These are phyloP conservation scores for Euspilapteryx auroguttella DNA, from an alignment of 2,888 invertebrate species.

Conservation along the genomic window DNA sequence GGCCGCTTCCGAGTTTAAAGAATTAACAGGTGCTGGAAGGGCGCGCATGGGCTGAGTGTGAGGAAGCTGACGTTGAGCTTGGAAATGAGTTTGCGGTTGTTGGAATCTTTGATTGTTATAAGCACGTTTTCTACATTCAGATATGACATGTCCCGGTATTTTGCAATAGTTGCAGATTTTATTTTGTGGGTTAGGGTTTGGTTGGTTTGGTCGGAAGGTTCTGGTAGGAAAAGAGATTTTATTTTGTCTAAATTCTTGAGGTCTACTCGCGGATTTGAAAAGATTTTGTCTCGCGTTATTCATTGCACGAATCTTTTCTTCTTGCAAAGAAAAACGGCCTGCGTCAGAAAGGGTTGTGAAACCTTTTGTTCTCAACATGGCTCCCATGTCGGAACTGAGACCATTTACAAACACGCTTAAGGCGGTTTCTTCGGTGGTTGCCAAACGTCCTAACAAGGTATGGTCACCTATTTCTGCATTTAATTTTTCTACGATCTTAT, in stretches of 20 bases:
- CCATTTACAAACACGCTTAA: conserved; percentile 1
- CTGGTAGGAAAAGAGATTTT: not conserved
- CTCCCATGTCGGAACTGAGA: not conserved
- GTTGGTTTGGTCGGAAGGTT: not conserved
- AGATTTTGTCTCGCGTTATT: not conserved
- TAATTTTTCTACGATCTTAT: conserved; percentile 6
- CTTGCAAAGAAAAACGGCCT: conserved; percentile 1
- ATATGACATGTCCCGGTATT: conserved; percentile 7
- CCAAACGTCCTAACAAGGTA: not conserved
- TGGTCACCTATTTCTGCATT: not conserved
- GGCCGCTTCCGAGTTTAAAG: not conserved
- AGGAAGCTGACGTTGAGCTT: too few relatives aligned
- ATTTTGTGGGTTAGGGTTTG: not conserved
- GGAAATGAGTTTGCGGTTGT: too few relatives aligned
- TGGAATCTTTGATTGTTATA: conserved; percentile 8
- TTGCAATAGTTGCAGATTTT: conserved; percentile 9
- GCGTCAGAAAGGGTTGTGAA: conserved; percentile 1
- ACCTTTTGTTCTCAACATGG: conserved; percentile 2
- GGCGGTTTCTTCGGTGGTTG: conserved; percentile 2
- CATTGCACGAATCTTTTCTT: conserved; percentile 1
- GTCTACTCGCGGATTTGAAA: not conserved
- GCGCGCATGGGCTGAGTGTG: not conserved
- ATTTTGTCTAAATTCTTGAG: not conserved
- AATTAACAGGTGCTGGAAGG: conserved; percentile 1
- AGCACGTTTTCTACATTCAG: conserved; percentile 9